Base-by-base conservation (phyloP, 2,797 vertebrate species). In the Danionella dracula region DNA sequence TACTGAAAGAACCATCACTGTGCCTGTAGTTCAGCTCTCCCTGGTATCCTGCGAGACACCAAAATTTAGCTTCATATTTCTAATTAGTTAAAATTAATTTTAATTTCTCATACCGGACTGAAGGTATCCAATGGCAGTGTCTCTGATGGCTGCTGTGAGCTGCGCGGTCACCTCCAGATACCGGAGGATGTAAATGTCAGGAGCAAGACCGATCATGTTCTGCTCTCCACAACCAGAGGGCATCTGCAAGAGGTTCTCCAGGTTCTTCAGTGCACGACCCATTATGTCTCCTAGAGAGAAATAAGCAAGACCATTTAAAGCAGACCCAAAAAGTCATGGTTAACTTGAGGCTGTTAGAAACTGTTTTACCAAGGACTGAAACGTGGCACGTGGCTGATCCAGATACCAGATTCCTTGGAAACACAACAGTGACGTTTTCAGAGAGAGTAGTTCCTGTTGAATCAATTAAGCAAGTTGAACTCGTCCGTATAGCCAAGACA, bases 221-320 rank as follows among this genome's bases (percentile, higher is more conserved):
- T 93, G 92, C 60, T 93, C 92, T 1, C 93, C 93, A 63, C 90
- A 92, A 59, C 90, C 90, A 0, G 85, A 85, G 0, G 91, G 92
- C 88, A 92, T 87, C 69, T 12, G 46, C 37, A 93, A 78, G 8
- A 92, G 78, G 8, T 81, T 73, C 0, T 88, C 80, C 54, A 92
- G n/a, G 8, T 93, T 92, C 56, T 89, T 79, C 73, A 88, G 76
- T 10, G 87, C 85, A 8, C 82, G 80, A 15, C 90, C 88, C 81
- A 92, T 75, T 23, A 92, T 78, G 68, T 92, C 88, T 0, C 92
- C 92, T n/a, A n/a, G n/a, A n/a, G n/a, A n/a, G 15, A 0, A 44
- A n/a, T n/a, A n/a, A n/a, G n/a, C n/a, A n/a, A n/a, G n/a, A n/a
- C n/a, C n/a, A n/a, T n/a, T n/a, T n/a, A n/a, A n/a, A n/a, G n/a